Base-by-base conservation (phyloP, 1,140 invertebrate genomes). In the Drosophila miranda region DNA sequence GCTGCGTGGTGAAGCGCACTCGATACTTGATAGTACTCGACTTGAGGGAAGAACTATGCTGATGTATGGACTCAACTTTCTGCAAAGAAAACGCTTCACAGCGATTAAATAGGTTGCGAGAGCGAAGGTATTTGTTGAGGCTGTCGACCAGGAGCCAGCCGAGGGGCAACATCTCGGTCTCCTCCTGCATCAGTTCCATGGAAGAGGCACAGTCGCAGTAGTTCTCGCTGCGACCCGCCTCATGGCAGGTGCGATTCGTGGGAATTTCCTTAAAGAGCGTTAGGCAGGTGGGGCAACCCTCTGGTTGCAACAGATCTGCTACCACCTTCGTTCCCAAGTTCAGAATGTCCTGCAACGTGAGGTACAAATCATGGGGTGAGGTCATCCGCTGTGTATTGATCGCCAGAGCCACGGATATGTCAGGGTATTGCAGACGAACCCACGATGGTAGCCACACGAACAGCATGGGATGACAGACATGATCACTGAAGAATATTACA, bases 401-500 rank as follows among this genome's bases (percentile, higher is more conserved):
- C 0, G 14, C 6, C 46, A 49, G 5, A 2, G 14, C 19, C 3
- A 13, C n/a, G 11, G 19, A 11, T 6, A 26, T 6, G 19, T 26
- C 11, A 2, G 21, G 46, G 11, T 95, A 94, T 48, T 93, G 92
- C 9, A 92, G 68, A 34, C 91, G 90, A 81, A 96, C 96, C 91
- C 93, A 95, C 49, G 94, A 90, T 0, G 98, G 97, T 8, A 98
- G 63, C 57, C 94, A 92, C 3, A 98, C 90, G 73, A 95, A 95
- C 19, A 97, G 92, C 75, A 97, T 96, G 0, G 98, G 98, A 19
- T 98, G 89, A 46, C 97, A 91, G 78, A 52, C 98, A 90, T 99
- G 98, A 91, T 99, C 98, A 74, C 96, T 97, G 73, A 98, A 92
- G 16, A 98, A 93, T 16, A 99, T 92, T 0, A 99, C 88, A 74